phyloP scores from a whole-genome alignment of 1,140 invertebrate genomes.

The Gonioctena quinquepunctata region DNA sequence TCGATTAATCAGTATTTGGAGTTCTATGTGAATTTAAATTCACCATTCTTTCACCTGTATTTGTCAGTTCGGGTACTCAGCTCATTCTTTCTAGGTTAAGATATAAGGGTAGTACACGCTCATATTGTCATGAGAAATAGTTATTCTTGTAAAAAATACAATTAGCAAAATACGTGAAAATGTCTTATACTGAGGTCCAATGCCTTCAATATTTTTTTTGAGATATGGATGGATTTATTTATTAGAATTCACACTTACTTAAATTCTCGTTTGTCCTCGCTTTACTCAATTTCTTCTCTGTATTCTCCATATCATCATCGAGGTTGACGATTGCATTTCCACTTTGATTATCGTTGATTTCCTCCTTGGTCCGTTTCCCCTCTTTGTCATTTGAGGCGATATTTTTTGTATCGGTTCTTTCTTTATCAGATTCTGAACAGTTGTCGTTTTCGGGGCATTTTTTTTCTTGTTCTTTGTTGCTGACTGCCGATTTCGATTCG shows the following conservation, averaged over 20 bases:
- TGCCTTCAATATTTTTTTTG: too few relatives aligned
- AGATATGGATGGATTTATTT: too few relatives aligned
- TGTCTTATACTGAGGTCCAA: too few relatives aligned
- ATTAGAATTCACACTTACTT: slow-evolving; percentile 4
- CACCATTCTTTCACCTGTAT: too few relatives aligned
- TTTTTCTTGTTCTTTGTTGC: background rate
- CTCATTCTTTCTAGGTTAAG: too few relatives aligned
- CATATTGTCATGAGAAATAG: too few relatives aligned
- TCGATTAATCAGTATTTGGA: too few relatives aligned
- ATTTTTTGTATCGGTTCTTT: background rate
- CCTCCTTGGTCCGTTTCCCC: background rate
- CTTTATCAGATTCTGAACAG: background rate
- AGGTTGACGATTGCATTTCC: slow-evolving; percentile 15
- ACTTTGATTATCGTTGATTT: slow-evolving; percentile 21
- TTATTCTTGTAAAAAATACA: too few relatives aligned
- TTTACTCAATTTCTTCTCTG: slow-evolving; percentile 14
- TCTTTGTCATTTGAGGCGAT: background rate
- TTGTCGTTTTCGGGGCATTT: background rate
- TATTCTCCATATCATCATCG: slow-evolving; percentile 13
- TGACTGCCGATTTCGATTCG: background rate
- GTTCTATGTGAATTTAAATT: too few relatives aligned
- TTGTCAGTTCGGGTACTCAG: too few relatives aligned
- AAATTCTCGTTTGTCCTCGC: slow-evolving; percentile 7
- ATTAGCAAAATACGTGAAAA: too few relatives aligned
- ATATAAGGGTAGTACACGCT: too few relatives aligned